Conservation (phyloP, 2,797 vertebrate genomes). For the Phalanger gymnotis region DNA sequence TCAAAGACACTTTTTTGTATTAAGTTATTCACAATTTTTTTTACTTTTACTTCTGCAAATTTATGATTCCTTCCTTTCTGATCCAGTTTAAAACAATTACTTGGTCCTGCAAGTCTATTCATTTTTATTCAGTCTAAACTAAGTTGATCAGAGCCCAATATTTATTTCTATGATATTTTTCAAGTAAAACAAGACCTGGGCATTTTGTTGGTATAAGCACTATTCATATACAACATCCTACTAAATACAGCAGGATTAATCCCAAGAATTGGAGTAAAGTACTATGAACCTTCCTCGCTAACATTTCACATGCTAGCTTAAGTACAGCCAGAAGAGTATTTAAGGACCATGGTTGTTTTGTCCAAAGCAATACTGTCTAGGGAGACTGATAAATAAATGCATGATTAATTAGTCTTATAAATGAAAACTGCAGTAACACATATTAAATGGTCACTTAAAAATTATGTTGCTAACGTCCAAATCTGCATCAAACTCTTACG, state of each 20-base stretch:
- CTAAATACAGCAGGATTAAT: constrained; percentile 62
- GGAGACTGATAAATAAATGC: background rate
- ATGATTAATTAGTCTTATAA: background rate
- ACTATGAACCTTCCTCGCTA: constrained; percentile 12
- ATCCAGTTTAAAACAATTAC: constrained; percentile 62
- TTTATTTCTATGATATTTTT: constrained; percentile 63
- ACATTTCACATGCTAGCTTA: background rate
- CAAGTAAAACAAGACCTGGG: constrained; percentile 43
- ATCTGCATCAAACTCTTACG: background rate
- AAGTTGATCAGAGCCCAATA: constrained; percentile 69
- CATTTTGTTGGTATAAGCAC: constrained; percentile 24
- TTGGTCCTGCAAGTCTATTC: constrained; percentile 59
- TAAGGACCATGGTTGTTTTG: constrained; percentile 18
- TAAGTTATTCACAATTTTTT: constrained; percentile 54
- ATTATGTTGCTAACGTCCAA: background rate
- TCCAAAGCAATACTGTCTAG: background rate
- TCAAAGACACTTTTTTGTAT: constrained; percentile 64
- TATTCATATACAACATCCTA: constrained; percentile 5
- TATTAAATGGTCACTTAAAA: background rate
- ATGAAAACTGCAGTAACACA: background rate
- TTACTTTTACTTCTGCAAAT: constrained; percentile 50
- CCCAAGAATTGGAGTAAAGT: constrained; percentile 26
- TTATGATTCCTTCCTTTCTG: constrained; percentile 42
- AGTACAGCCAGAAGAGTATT: constrained; percentile 20
- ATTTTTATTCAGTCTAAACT: constrained; percentile 28